Percentiles rank a stretch among this genome's conserved stretches.
Evolutionary conservation across 1,140 invertebrate genomes (phyloP).

Genomic region (Mycetomoellerius zeteki): DNA sequence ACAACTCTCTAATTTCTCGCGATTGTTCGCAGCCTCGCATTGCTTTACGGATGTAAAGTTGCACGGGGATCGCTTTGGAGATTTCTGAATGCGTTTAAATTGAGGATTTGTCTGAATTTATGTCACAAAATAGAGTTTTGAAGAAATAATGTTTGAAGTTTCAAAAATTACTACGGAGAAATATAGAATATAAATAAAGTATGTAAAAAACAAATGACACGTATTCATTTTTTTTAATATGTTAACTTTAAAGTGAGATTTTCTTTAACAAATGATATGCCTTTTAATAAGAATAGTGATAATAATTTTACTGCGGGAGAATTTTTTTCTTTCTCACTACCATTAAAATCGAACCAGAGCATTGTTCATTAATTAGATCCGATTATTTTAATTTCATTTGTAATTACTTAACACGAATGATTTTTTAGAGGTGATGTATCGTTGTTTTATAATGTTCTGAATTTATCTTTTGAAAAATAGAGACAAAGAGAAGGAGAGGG

Average conservation of each 20-base stretch:
- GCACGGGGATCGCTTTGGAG: background rate
- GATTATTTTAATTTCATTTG: background rate
- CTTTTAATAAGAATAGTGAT: background rate
- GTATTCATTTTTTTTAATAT: background rate
- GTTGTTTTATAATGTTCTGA: background rate
- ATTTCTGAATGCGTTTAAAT: conserved; percentile 33
- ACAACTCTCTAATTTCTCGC: conserved; percentile 40
- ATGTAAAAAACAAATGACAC: background rate
- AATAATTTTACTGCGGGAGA: background rate
- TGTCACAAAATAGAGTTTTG: background rate
- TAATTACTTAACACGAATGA: background rate
- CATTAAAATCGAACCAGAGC: background rate
- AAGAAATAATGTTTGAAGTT: background rate
- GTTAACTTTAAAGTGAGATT: background rate
- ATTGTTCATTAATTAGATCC: background rate
- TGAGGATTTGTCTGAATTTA: background rate
- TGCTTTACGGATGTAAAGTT: conserved; percentile 23
- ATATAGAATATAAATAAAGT: background rate
- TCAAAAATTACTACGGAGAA: background rate
- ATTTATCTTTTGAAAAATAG: background rate
- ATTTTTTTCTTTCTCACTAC: background rate
- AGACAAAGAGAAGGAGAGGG: background rate
- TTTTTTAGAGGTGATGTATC: background rate
- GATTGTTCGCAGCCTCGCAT: conserved; percentile 20
- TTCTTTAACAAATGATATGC: background rate